Conservation (phyloP, 2,888 invertebrate species). For the Brachyptera putata region DNA sequence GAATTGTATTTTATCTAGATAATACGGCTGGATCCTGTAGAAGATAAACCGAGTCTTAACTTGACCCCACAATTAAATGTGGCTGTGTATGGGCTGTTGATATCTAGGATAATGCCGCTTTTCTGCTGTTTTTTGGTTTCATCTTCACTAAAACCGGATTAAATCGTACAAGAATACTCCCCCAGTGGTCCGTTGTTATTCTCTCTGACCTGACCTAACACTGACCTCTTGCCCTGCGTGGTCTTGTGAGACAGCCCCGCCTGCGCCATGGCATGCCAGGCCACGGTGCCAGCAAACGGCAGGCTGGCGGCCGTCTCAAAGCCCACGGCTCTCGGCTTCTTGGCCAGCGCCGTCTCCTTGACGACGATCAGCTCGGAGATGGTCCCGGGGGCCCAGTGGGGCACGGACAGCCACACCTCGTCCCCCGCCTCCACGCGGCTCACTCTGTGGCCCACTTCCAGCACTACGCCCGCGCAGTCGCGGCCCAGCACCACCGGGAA, state of each 20-base stretch:
- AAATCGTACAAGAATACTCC: no score
- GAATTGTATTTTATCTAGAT: no score
- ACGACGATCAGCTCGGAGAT: conserved; percentile 54
- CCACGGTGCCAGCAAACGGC: conserved; percentile 56
- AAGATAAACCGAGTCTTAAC: no score
- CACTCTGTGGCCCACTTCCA: conserved; percentile 57
- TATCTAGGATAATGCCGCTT: no score
- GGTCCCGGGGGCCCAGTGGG: conserved; percentile 56
- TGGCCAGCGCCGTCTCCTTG: conserved; percentile 49
- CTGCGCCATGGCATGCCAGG: conserved; percentile 51
- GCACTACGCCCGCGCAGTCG: conserved; percentile 58
- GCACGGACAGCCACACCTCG: conserved; percentile 56
- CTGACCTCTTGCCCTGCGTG: conserved; percentile 53
- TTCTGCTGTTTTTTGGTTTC: no score
- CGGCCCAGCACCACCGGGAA: conserved; percentile 57
- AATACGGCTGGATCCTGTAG: no score
- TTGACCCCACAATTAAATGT: no score
- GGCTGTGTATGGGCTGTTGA: no score
- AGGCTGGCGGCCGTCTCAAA: conserved; percentile 58
- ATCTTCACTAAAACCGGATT: no score
- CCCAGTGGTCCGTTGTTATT: no score
- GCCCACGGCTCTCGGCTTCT: conserved; percentile 52
- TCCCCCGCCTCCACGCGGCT: conserved; percentile 57
- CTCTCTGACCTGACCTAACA: no score
- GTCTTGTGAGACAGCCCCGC: conserved; percentile 49